Evolutionary conservation across 2,113 vertebrate genomes (phyloP), one percentile per base, ranked within the genome.

Genomic region (Labrus mixtus): DNA sequence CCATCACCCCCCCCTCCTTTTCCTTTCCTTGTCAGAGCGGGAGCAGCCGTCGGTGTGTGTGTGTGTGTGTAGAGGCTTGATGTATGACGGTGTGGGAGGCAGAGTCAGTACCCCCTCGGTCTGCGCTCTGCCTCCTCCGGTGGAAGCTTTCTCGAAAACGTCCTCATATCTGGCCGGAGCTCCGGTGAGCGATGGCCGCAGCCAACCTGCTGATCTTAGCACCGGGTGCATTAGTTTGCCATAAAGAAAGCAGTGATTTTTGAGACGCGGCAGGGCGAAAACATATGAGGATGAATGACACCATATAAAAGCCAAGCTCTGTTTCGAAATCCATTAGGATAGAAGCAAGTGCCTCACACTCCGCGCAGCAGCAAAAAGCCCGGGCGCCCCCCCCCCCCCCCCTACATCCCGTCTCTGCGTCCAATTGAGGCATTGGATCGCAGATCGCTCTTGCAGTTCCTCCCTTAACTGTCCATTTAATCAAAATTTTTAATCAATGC

Each of bases 271-370:
- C 82, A 76, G 85, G 85, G 81, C 67, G 78, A 85, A 90, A 91
- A 91, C 90, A 88, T 83, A 92, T 88, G 84, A 93, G 92, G 90
- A 93, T 92, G 91, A 93, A 93, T 92, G 89, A 87, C 87, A 79
- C 72, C 84, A 61, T 79, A 86, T 88, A 90, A 92, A 91, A 90
- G 82, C 85, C 88, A 50, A 77, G 83, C 86, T 89, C 89, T 89
- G 88, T 92, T 90, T 89, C 87, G 48, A 81, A 89, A 93, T 85
- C 87, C 90, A 93, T 92, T 85, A 90, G 79, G 48, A n/a, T n/a
- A 78, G 82, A 63, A 71, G 84, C 72, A 55, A 83, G 73, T 65
- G 65, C 60, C 70, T 75, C 7, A 58, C n/a, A 71, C 76, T 68
- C 70, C 56, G 61, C 25, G 45, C 81, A 50, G 79, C 81, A 66